Conservation (phyloP, 2,113 vertebrate species). For the Hystrix cristata region DNA sequence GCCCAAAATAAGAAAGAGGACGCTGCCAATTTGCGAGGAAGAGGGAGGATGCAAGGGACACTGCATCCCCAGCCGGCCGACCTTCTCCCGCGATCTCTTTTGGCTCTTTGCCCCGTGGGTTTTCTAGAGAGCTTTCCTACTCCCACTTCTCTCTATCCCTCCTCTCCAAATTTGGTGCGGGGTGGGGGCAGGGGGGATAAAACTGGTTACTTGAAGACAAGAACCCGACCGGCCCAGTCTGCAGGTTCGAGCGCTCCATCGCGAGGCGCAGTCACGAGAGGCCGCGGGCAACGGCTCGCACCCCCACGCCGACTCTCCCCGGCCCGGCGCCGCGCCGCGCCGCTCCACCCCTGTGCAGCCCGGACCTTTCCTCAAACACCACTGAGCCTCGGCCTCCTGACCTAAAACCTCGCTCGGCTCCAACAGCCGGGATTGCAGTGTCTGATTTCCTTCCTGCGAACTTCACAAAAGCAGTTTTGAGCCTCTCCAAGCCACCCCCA, state of each 20-base stretch:
- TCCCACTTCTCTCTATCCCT: not conserved
- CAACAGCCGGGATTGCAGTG: not conserved
- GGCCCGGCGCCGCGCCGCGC: not conserved
- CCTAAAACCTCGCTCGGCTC: slow-evolving; percentile 15
- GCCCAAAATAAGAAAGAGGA: not conserved
- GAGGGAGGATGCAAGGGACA: not conserved
- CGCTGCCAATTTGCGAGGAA: not conserved
- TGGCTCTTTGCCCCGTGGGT: not conserved
- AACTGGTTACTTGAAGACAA: not conserved
- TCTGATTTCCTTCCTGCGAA: slow-evolving; percentile 59
- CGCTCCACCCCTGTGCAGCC: not conserved
- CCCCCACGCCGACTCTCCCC: not conserved
- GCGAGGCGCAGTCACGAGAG: not conserved
- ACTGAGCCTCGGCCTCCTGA: not conserved
- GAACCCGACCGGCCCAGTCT: not conserved
- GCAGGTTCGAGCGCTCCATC: not conserved
- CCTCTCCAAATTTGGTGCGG: slow-evolving; percentile 7
- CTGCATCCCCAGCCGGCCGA: not conserved
- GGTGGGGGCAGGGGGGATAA: not conserved
- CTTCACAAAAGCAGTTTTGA: slow-evolving; percentile 40
- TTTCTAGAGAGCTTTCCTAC: not conserved
- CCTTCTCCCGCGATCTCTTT: not conserved
- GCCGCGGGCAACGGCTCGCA: too few relatives aligned
- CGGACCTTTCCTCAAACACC: not conserved
- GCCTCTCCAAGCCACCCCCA: not conserved